Base-by-base conservation (phyloP, 2,113 vertebrate genomes). In the Tyto alba region DNA sequence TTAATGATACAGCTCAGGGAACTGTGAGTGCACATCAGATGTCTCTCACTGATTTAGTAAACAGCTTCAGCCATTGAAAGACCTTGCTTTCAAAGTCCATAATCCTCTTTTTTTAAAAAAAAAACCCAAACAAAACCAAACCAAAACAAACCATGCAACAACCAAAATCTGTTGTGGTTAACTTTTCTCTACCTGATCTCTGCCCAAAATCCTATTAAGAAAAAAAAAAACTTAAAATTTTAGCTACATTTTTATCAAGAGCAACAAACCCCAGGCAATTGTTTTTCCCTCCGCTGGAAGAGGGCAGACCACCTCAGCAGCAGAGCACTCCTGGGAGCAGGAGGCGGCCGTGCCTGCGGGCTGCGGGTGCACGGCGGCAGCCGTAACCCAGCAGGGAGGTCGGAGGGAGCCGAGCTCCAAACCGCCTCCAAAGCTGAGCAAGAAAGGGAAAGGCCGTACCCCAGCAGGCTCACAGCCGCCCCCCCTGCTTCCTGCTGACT, bases 401-500 rank as follows among this genome's bases (percentile, higher is more conserved):
- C 34, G 1, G 4, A 41, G 48, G 56, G 12, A 78, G 20, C 18
- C 20, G 13, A 16, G 40, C 53, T 57, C 41, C 77, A 9, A 57
- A 3, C 30, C 34, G 23, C 14, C 40, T 85, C 40, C 27, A 50
- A 79, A 85, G 66, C 43, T 0, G 0, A 76, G 53, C 9, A 47
- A 60, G 66, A 52, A 32, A 79, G 17, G 25, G 13, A 64, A n/a
- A 64, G 48, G 32, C 19, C 0, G 0, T 9, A 17, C 29, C 19
- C 32, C 67, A 38, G 3, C 5, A 55, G 78, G 22, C 25, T 88
- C 64, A n/a, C 2, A 1, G 71, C 71, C 79, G 34, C 53, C 26
- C 85, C 85, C 27, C 16, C 45, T 16, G 16, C 59, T 88, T 40
- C 2, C 0, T 3, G 5, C 9, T 0, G 0, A 12, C 55, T 20